Conservation (phyloP, 1,140 invertebrate genomes). For the Caenorhabditis tropicalis region DNA sequence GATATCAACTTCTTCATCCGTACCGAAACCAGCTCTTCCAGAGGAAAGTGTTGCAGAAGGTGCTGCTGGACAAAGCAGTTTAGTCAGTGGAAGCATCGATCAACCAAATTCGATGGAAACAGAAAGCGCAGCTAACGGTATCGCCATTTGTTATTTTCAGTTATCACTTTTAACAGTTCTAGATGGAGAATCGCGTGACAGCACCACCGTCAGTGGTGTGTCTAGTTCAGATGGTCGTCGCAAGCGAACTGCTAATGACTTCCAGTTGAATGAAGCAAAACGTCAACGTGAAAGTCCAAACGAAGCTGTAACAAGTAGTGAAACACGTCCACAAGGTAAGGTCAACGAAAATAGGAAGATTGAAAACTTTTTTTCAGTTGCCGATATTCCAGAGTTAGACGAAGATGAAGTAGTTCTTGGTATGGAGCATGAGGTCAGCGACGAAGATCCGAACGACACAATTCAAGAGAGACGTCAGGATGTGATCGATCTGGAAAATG, state of each 20-base stretch:
- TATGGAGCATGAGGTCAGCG: neutral
- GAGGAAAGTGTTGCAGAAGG: slow-evolving; percentile 20
- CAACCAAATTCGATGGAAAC: neutral
- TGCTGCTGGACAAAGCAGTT: neutral
- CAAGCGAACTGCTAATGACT: slow-evolving; percentile 22
- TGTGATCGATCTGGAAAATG: slow-evolving; percentile 23
- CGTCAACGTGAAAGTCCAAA: slow-evolving; percentile 45
- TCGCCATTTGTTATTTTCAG: neutral
- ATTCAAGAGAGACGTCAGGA: neutral
- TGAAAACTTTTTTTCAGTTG: neutral
- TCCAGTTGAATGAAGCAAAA: neutral
- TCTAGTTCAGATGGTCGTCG: slow-evolving; percentile 34
- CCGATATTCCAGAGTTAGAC: slow-evolving; percentile 5
- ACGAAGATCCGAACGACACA: slow-evolving; percentile 28
- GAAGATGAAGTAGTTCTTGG: neutral
- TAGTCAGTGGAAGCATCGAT: slow-evolving; percentile 11
- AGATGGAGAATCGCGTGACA: slow-evolving; percentile 44
- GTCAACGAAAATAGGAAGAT: neutral
- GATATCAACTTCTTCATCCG: neutral
- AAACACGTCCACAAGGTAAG: neutral
- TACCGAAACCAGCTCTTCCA: neutral
- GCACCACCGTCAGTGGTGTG: neutral
- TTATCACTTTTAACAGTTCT: neutral
- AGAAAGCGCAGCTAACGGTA: neutral
- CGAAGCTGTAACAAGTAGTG: slow-evolving; percentile 42